These are phyloP conservation scores for Subanguina moxae DNA, from an alignment of 1,140 invertebrate genomes.

Conservation along the genomic window DNA sequence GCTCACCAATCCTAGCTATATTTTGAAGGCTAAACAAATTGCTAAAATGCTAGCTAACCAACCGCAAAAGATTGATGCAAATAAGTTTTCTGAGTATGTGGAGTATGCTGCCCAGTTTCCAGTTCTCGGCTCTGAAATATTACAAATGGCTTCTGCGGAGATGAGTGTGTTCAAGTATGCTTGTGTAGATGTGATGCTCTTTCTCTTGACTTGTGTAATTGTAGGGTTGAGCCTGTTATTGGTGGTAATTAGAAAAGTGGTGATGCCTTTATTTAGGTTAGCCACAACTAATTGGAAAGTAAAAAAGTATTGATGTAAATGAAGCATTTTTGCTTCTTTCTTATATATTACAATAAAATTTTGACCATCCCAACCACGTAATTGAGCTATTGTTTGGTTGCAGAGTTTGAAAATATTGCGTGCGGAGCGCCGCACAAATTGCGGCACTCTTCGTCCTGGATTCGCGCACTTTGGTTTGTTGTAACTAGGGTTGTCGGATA, in stretches of 20 bases:
- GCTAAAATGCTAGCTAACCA: slow-evolving; percentile 11
- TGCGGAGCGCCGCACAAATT: too few species aligned
- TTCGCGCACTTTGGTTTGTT: too few species aligned
- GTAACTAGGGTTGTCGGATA: too few species aligned
- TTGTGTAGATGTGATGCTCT: slow-evolving; percentile 3
- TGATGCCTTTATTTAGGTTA: neutral
- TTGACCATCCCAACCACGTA: too few species aligned
- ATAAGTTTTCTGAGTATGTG: slow-evolving; percentile 1
- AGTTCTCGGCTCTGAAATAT: slow-evolving; percentile 2
- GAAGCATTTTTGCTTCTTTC: too few species aligned
- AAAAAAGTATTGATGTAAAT: too few species aligned
- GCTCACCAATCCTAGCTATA: slow-evolving; percentile 23
- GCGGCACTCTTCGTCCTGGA: too few species aligned
- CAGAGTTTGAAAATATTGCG: too few species aligned
- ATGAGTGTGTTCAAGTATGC: slow-evolving; percentile 9
- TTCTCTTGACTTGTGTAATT: neutral
- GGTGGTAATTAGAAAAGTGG: neutral
- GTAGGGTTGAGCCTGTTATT: neutral
- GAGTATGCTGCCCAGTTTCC: slow-evolving; percentile 24
- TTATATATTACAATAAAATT: too few species aligned
- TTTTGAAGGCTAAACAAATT: slow-evolving; percentile 13
- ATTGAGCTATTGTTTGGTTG: too few species aligned
- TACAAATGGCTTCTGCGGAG: slow-evolving; percentile 11
- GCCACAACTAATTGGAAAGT: too few species aligned
- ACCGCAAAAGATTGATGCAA: slow-evolving; percentile 6